Conservation (phyloP, 2,888 invertebrate genomes). For the Cheilosia vulpina region DNA sequence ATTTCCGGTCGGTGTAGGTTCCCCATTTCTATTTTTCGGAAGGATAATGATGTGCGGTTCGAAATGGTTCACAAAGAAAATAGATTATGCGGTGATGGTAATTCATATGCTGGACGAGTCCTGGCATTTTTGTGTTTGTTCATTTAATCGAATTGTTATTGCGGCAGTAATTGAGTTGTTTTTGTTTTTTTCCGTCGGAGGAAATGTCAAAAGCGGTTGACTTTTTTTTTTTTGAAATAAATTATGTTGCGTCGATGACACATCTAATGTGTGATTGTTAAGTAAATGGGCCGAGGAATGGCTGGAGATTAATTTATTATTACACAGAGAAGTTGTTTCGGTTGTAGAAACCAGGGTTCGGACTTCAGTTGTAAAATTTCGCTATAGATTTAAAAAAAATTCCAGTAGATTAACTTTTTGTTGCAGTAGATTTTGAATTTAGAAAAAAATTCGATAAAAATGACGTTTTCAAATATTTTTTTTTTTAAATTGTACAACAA, state of each 20-base stretch:
- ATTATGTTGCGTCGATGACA: not conserved
- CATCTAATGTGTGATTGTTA: not conserved
- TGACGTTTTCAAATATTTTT: too few species aligned
- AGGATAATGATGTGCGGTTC: slow-evolving; percentile 59
- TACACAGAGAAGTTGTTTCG: too few species aligned
- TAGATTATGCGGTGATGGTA: slow-evolving; percentile 27
- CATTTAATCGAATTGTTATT: slow-evolving; percentile 69
- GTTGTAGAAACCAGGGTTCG: too few species aligned
- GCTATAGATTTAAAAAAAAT: too few species aligned
- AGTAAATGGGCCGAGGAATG: not conserved
- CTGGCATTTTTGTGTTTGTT: slow-evolving; percentile 64
- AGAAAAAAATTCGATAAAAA: too few species aligned
- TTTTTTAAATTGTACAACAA: too few species aligned
- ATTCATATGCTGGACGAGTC: slow-evolving; percentile 54
- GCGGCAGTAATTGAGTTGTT: slow-evolving; percentile 45
- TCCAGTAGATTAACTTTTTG: too few species aligned
- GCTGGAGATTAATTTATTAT: not conserved
- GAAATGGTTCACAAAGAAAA: slow-evolving; percentile 18
- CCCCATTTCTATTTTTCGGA: slow-evolving; percentile 38
- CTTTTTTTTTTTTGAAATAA: not conserved
- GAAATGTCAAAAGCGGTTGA: slow-evolving; percentile 30
- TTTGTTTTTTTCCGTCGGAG: not conserved
- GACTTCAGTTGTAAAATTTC: too few species aligned
- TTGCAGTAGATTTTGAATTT: too few species aligned
- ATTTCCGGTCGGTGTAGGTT: slow-evolving; percentile 29